Conservation (phyloP, 2,888 invertebrate species). For the Lymantria dispar region DNA sequence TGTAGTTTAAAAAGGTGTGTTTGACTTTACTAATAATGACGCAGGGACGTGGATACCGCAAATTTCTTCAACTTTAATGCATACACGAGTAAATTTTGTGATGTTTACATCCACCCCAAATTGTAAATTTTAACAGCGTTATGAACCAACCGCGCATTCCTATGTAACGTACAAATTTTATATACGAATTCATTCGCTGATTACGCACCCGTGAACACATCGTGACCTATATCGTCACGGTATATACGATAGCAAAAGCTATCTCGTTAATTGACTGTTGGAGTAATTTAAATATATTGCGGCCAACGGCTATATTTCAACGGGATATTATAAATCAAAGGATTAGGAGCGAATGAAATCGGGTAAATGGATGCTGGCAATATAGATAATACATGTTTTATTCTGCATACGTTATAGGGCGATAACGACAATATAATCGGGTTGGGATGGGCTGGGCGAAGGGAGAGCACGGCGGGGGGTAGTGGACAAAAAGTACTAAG, state of each 20-base stretch:
- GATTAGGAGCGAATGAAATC: conserved; percentile 65
- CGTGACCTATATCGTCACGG: conserved; percentile 55
- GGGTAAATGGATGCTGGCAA: conserved; percentile 75
- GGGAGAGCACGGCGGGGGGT: conserved; percentile 49
- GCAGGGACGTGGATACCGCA: conserved; percentile 47
- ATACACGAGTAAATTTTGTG: conserved; percentile 43
- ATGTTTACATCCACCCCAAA: not conserved
- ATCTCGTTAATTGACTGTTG: conserved; percentile 79
- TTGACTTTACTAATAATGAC: conserved; percentile 78
- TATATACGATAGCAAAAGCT: conserved; percentile 67
- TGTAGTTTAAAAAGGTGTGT: conserved; percentile 73
- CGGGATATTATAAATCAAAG: conserved; percentile 78
- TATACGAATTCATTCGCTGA: conserved; percentile 13
- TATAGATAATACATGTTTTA: conserved; percentile 76
- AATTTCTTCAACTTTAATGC: conserved; percentile 45
- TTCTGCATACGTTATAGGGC: conserved; percentile 77
- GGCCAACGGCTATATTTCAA: conserved; percentile 72
- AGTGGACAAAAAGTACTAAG: conserved; percentile 77
- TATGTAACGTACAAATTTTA: conserved; percentile 39
- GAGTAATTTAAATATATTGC: conserved; percentile 80
- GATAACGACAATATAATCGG: conserved; percentile 78
- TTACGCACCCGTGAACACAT: conserved; percentile 40
- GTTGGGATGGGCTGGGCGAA: conserved; percentile 34
- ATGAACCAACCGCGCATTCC: conserved; percentile 33
- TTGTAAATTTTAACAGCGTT: conserved; percentile 6